A percentile compares a stretch with the other conserved stretches of the same genome.
phyloP scores from a whole-genome alignment of 2,888 invertebrate genomes.

The Diarsia brunnea region DNA sequence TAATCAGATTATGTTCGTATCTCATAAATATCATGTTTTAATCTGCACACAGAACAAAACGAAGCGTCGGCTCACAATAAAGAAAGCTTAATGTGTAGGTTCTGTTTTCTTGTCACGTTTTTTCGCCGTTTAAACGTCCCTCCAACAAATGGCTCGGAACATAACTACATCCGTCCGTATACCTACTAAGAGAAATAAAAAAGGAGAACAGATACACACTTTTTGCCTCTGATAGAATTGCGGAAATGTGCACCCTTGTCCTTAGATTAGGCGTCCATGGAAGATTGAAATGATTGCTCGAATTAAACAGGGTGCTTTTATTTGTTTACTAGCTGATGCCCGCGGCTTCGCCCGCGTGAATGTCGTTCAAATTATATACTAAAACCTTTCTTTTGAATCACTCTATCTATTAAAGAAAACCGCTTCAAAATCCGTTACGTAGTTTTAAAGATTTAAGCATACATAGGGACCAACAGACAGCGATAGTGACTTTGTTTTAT shows the following conservation, averaged over 20 bases:
- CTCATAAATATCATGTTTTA: constrained; percentile 84
- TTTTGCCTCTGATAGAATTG: constrained; percentile 51
- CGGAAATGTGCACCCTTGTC: constrained; percentile 29
- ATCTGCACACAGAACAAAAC: constrained; percentile 83
- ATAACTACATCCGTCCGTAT: constrained; percentile 80
- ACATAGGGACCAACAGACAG: too few species aligned
- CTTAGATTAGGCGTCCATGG: constrained; percentile 12
- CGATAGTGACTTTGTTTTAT: too few species aligned
- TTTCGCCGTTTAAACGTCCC: constrained; percentile 86
- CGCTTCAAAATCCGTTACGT: too few species aligned
- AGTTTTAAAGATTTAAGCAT: too few species aligned
- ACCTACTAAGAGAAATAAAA: constrained; percentile 76
- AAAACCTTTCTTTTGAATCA: too few species aligned
- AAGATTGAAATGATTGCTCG: constrained; percentile 12
- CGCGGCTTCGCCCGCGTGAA: too few species aligned
- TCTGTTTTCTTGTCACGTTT: constrained; percentile 89
- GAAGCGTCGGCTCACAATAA: constrained; percentile 81
- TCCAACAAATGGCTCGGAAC: constrained; percentile 84
- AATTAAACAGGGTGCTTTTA: background rate
- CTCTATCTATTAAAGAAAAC: too few species aligned
- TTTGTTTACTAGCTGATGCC: too few species aligned
- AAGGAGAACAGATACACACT: constrained; percentile 59
- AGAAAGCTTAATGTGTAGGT: constrained; percentile 84
- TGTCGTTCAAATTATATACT: too few species aligned
- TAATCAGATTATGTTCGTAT: constrained; percentile 69